Conservation (phyloP, 2,113 vertebrate genomes). For the Pardalotus punctatus region DNA sequence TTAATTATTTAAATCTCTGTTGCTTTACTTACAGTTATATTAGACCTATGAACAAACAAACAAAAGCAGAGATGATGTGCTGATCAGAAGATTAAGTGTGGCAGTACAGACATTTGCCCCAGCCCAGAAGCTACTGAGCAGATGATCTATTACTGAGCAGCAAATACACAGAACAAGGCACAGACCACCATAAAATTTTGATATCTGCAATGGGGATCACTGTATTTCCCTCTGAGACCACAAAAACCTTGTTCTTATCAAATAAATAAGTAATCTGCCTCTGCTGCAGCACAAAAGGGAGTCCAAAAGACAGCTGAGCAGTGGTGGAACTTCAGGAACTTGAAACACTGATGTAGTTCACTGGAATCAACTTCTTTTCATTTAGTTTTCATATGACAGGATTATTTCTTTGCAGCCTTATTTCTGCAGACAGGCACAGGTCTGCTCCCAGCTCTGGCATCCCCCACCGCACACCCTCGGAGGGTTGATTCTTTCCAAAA, state of each 20-base stretch:
- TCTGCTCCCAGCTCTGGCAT: background rate
- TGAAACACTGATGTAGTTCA: background rate
- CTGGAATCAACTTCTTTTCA: background rate
- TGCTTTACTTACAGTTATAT: background rate
- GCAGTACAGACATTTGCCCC: background rate
- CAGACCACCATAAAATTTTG: background rate
- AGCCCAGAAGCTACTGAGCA: background rate
- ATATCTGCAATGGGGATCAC: background rate
- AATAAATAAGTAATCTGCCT: background rate
- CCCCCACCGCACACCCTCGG: fast-evolving
- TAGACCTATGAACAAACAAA: background rate
- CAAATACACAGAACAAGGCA: background rate
- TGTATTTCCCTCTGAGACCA: background rate
- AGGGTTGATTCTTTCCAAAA: background rate
- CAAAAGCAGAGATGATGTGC: fast-evolving
- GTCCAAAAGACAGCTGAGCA: background rate
- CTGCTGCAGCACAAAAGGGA: background rate
- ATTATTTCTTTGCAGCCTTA: background rate
- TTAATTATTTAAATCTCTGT: background rate
- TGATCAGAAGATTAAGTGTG: background rate
- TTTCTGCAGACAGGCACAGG: background rate
- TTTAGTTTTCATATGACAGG: background rate
- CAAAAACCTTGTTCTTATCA: background rate
- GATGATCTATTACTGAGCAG: background rate
- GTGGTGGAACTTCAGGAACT: background rate